A percentile compares a stretch with the other conserved stretches of the same genome.
phyloP scores from a whole-genome alignment of 1,140 invertebrate species.

The Penaeus vannamei region DNA sequence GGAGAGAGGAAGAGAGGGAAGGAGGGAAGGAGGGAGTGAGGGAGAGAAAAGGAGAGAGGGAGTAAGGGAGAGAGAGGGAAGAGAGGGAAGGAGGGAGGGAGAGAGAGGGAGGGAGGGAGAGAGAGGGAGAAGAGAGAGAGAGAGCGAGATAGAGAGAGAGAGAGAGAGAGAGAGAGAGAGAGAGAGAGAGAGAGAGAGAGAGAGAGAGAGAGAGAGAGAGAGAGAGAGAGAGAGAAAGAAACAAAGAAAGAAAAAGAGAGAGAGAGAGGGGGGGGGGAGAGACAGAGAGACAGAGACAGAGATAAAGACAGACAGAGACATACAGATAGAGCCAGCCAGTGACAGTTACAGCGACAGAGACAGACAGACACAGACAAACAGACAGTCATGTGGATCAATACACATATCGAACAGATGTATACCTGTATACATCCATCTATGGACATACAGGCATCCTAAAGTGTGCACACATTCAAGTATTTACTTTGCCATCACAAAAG shows the following conservation, averaged over 20 bases:
- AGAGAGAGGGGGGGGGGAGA: not conserved
- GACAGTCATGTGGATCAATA: no score
- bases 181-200: not conserved
- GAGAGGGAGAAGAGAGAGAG: not conserved
- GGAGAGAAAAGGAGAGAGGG: not conserved
- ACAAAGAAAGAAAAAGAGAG: not conserved
- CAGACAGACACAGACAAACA: no score
- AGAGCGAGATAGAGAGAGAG: not conserved
- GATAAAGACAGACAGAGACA: not conserved
- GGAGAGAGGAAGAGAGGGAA: not conserved
- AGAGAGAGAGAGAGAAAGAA: not conserved
- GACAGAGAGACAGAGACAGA: not conserved
- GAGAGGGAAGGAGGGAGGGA: not conserved
- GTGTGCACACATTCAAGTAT: conserved; percentile 12
- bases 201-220: not conserved
- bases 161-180: not conserved
- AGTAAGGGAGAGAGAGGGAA: not conserved
- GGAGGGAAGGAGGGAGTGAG: not conserved
- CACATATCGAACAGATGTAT: no score
- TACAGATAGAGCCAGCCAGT: not conserved
- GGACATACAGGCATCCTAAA: not conserved
- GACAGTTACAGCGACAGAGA: not conserved
- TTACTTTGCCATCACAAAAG: not conserved
- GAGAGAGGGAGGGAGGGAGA: not conserved
- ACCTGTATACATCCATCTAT: no score